phyloP scores from a whole-genome alignment of 1,140 invertebrate species.

The Cepaea nemoralis region DNA sequence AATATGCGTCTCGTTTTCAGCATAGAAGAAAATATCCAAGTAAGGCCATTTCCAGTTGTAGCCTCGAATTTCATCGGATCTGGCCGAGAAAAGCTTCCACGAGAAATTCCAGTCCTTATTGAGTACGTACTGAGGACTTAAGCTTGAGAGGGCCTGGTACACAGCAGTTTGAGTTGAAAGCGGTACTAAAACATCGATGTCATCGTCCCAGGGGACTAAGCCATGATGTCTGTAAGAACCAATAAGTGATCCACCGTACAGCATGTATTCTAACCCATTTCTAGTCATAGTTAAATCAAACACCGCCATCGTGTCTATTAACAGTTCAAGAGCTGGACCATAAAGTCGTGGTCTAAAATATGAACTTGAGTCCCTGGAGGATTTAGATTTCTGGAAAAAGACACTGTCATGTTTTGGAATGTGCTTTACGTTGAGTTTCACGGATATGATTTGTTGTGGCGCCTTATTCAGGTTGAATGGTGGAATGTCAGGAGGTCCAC shows the following conservation, averaged over 20 bases:
- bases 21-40: conserved; percentile 53
- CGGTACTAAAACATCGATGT: conserved; percentile 49
- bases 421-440: not conserved
- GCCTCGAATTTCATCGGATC: conserved; percentile 19
- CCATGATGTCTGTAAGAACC: conserved; percentile 55
- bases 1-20: conserved; percentile 50
- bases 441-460: not conserved
- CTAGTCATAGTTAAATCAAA: conserved; percentile 28
- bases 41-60: conserved; percentile 48
- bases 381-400: not conserved
- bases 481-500: too few relatives aligned
- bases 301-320: conserved; percentile 1
- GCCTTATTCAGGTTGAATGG: not conserved
- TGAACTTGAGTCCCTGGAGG: not conserved
- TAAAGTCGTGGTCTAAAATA: not conserved
- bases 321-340: not conserved
- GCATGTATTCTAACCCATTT: conserved; percentile 42
- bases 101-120: conserved; percentile 5
- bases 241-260: conserved; percentile 50
- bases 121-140: conserved; percentile 36
- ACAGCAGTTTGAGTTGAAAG: not conserved
- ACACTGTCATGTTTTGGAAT: not conserved
- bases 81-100: conserved; percentile 49
- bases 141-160: not conserved
- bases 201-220: conserved; percentile 57